phyloP scores from a whole-genome alignment of 30 jellyfish, hydroid and myxozoan species.

The Hydractinia echinata region DNA sequence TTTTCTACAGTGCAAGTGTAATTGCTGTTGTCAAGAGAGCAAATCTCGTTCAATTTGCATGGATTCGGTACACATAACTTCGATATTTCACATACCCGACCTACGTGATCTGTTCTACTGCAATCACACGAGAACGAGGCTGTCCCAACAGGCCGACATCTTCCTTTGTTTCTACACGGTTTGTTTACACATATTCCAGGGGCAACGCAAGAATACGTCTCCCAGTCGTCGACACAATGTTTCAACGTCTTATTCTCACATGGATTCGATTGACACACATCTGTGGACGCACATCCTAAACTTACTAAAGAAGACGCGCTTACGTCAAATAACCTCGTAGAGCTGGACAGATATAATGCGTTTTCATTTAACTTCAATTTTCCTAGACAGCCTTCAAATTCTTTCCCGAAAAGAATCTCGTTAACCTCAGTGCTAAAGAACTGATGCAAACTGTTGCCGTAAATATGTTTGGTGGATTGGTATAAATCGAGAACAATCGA shows the following conservation, averaged over 20 bases:
- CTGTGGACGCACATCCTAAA: constrained; percentile 48
- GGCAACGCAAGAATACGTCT: constrained; percentile 43
- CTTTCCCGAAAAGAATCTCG: constrained; percentile 44
- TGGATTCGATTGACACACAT: constrained; percentile 62
- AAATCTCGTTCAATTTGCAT: constrained; percentile 10
- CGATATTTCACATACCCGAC: constrained; percentile 52
- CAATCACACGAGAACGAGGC: constrained; percentile 54
- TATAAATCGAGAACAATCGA: constrained; percentile 36
- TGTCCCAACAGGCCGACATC: constrained; percentile 32
- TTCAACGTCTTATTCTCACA: constrained; percentile 44
- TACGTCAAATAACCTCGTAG: constrained; percentile 46
- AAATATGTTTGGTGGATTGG: constrained; percentile 38
- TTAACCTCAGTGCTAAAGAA: constrained; percentile 37
- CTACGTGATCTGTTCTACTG: constrained; percentile 45
- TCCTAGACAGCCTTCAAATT: constrained; percentile 57
- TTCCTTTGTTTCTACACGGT: constrained; percentile 57
- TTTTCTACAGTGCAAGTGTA: no score
- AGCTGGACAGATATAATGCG: constrained; percentile 23
- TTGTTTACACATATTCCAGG: constrained; percentile 52
- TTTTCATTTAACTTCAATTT: constrained; percentile 46
- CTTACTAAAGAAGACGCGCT: constrained; percentile 24
- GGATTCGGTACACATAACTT: constrained; percentile 45
- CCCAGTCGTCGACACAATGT: constrained; percentile 65
- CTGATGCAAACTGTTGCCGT: constrained; percentile 41
- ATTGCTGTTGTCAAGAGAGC: no score